Evolutionary conservation across 2,113 vertebrate species (phyloP), one percentile per base, ranked within the genome.

Genomic region (Solea solea): DNA sequence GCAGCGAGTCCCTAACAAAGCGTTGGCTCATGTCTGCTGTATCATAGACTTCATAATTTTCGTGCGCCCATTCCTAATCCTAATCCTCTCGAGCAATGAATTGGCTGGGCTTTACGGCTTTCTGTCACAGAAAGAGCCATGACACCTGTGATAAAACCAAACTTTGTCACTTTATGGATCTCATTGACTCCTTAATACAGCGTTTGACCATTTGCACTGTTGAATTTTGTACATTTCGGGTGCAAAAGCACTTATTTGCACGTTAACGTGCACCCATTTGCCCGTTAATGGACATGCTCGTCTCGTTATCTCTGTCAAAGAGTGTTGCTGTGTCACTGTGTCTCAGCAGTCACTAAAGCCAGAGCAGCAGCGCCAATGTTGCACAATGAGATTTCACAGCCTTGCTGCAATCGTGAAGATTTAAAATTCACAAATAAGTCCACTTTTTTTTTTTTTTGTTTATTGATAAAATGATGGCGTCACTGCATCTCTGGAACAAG

Each of bases 1-100:
- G 85, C 76, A 75, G 74, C 77, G 86, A 89, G 89, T 91, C 83
- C 84, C 64, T 56, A 87, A 91, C 87, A 87, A 90, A 91, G 86
- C 81, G 65, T 68, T 69, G 84, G 84, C 78, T 88, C 74, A 80
- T 80, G 86, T 74, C 76, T 78, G 68, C 80, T 71, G 77, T 88
- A 91, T 90, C 84, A 89, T 78, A 81, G 81, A 80, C 85, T 75
- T 88, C 60, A 64, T 81, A 81, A 89, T 87, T 83, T 82, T 66
- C 1, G 1, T 81, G 78, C 76, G 10, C 11, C 45, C 2, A 48
- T 11, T 14, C 45, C 10, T 76, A 83, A 61, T 81, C 72, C 80
- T 90, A 85, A 87, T 91, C 83, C 88, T 78, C 69, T 53, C 63
- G 61, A 50, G 82, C 83, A 67, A 63, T 84, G 82, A 87, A 86